These are phyloP conservation scores for Lophochroa leadbeateri DNA, from an alignment of 2,113 vertebrate genomes.

Conservation along the genomic window DNA sequence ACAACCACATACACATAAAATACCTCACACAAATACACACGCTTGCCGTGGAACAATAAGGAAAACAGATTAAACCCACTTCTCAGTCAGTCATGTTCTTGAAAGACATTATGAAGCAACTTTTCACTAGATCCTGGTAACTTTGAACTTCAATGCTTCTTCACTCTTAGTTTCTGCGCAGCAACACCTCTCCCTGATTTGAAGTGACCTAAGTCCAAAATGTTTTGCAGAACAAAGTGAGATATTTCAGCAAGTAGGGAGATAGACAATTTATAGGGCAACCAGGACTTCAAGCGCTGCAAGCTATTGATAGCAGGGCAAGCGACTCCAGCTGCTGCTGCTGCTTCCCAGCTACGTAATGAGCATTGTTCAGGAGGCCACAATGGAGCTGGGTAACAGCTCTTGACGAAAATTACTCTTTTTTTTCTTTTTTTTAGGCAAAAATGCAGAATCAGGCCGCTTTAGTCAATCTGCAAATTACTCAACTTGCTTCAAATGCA, in stretches of 20 bases:
- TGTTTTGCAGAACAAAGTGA: background rate
- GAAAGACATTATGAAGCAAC: background rate
- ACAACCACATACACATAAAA: background rate
- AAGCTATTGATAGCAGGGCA: background rate
- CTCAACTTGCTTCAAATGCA: constrained; percentile 20
- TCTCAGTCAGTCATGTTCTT: background rate
- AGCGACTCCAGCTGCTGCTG: constrained; percentile 45
- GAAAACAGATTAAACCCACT: constrained; percentile 18
- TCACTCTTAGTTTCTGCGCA: background rate
- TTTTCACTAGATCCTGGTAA: background rate
- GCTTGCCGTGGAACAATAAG: background rate
- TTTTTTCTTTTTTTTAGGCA: background rate
- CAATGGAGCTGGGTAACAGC: background rate
- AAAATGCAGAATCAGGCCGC: constrained; percentile 7
- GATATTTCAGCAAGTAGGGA: background rate
- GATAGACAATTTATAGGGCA: background rate
- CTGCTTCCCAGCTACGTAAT: background rate
- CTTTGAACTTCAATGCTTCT: background rate
- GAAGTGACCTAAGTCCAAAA: background rate
- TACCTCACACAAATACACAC: constrained; percentile 1
- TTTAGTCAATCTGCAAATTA: constrained; percentile 34
- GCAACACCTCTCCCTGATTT: background rate
- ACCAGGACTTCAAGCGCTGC: background rate
- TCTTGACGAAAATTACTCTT: background rate
- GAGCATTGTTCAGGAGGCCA: background rate